Evolutionary conservation across 2,888 invertebrate species (phyloP).

Genomic region (Trichacis sp.): DNA sequence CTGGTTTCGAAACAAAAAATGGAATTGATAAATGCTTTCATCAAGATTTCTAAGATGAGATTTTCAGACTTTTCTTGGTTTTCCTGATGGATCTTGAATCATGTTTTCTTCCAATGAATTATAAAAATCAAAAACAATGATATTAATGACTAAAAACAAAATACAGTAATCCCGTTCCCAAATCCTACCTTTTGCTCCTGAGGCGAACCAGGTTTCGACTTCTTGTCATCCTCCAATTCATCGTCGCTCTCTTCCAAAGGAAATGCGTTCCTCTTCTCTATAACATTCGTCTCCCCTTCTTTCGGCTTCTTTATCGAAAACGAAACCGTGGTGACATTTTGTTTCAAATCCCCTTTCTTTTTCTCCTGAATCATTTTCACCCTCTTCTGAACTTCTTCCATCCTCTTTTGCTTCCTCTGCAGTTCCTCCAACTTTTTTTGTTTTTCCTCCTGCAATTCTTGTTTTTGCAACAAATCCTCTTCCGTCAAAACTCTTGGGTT

Average conservation of each 20-base stretch:
- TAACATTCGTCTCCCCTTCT: slow-evolving; percentile 76
- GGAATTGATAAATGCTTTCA: no score
- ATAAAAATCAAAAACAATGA: no score
- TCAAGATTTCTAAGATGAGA: no score
- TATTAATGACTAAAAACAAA: no score
- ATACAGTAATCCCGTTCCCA: no score
- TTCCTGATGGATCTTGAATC: no score
- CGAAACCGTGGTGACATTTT: slow-evolving; percentile 74
- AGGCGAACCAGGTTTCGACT: slow-evolving; percentile 57
- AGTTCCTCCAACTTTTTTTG: slow-evolving; percentile 64
- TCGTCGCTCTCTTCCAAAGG: slow-evolving; percentile 79
- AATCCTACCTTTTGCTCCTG: no score
- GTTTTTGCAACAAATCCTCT: slow-evolving; percentile 62
- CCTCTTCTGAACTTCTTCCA: slow-evolving; percentile 65
- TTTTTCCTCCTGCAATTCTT: slow-evolving; percentile 63
- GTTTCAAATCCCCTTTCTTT: slow-evolving; percentile 59
- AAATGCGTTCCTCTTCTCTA: slow-evolving; percentile 77
- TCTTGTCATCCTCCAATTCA: slow-evolving; percentile 57
- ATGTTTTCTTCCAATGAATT: no score
- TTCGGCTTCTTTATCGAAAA: slow-evolving; percentile 88
- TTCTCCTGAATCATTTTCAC: slow-evolving; percentile 66
- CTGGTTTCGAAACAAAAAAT: background rate
- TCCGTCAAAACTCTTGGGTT: slow-evolving; percentile 63
- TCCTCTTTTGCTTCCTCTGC: slow-evolving; percentile 64
- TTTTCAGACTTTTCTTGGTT: no score